These are phyloP conservation scores for Phymatocera aterrima DNA, from an alignment of 2,888 invertebrate species.

Conservation along the genomic window DNA sequence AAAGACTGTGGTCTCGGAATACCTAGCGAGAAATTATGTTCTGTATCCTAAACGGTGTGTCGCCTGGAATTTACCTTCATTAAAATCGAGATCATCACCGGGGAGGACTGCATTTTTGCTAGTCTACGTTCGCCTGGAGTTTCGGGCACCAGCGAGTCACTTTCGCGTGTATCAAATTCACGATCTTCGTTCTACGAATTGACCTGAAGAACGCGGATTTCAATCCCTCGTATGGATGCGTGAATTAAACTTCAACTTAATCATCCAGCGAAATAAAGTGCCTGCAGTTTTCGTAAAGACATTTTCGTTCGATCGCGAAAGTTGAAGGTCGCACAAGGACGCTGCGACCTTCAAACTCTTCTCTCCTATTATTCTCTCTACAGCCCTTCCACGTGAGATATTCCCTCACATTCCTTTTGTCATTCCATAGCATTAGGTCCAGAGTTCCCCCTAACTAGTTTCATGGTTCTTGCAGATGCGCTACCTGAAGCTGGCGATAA, in stretches of 20 bases:
- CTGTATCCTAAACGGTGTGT: constrained; percentile 33
- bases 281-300: neutral
- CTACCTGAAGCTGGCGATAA: neutral
- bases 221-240: neutral
- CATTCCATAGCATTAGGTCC: constrained; percentile 9
- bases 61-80: constrained; percentile 22
- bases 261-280: neutral
- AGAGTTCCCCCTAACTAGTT: constrained; percentile 1
- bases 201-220: neutral
- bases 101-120: constrained; percentile 31
- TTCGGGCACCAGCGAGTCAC: neutral
- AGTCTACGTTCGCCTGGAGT: neutral
- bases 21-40: constrained; percentile 30
- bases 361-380: neutral
- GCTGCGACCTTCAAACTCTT: neutral
- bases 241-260: neutral
- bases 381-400: constrained; percentile 2
- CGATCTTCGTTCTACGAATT: constrained; percentile 5
- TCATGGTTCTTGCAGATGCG: neutral
- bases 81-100: constrained; percentile 13
- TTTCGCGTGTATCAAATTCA: neutral
- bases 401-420: neutral
- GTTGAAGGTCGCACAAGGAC: neutral
- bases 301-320: neutral
- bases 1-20: neutral